Conservation (phyloP, 2,113 vertebrate species). For the Cololabis saira region DNA sequence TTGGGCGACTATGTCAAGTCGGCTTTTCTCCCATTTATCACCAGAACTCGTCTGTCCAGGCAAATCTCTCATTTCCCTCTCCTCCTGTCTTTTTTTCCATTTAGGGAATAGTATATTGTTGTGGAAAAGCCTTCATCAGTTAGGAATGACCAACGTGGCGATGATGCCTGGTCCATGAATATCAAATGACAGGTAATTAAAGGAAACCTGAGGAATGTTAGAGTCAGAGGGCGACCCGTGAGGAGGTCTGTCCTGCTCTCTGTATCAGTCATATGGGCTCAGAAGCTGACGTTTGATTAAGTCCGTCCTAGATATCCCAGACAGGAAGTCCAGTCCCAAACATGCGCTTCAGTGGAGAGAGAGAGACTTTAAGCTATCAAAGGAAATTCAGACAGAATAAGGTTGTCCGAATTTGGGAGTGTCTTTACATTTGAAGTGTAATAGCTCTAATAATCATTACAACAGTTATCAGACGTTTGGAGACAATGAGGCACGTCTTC, state of each 20-base stretch:
- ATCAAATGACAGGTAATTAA: constrained; percentile 80
- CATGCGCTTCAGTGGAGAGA: constrained; percentile 36
- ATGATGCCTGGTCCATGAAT: constrained; percentile 76
- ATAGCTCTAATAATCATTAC: background rate
- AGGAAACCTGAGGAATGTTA: constrained; percentile 71
- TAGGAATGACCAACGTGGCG: constrained; percentile 49
- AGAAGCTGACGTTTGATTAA: constrained; percentile 73
- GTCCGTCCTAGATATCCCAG: constrained; percentile 73
- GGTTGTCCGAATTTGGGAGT: constrained; percentile 17
- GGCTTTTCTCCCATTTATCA: constrained; percentile 54
- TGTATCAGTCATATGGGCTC: constrained; percentile 66
- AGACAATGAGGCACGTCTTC: background rate
- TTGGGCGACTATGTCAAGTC: constrained; percentile 15
- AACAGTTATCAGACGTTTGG: background rate
- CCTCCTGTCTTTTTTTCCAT: constrained; percentile 36
- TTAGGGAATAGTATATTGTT: constrained; percentile 39
- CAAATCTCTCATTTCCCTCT: constrained; percentile 37
- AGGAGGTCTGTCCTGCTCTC: constrained; percentile 57
- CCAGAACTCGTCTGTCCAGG: constrained; percentile 9
- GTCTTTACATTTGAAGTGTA: background rate
- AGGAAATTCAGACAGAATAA: constrained; percentile 28
- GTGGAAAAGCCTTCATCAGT: constrained; percentile 34
- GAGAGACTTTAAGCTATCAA: constrained; percentile 33
- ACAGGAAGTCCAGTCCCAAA: constrained; percentile 48
- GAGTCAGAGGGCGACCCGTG: constrained; percentile 34